Evolutionary conservation across 2,888 invertebrate species (phyloP).

Genomic region (Macaria liturata): DNA sequence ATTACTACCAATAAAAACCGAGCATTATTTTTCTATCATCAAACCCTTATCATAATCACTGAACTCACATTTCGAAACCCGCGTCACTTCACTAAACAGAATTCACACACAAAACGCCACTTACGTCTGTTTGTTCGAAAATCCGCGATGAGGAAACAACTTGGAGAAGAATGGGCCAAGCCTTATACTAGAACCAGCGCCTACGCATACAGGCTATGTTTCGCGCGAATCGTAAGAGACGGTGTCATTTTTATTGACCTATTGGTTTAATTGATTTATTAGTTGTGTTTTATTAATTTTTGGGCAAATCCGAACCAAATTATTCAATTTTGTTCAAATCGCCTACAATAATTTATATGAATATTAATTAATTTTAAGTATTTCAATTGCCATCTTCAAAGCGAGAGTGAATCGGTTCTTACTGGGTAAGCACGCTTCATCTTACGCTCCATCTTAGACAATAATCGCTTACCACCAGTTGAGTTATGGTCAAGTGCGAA

Average conservation of each 20-base stretch:
- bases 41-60: too few relatives aligned
- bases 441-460: too few relatives aligned
- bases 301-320: too few relatives aligned
- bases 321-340: too few relatives aligned
- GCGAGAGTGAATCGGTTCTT: too few relatives aligned
- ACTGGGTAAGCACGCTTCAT: too few relatives aligned
- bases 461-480: too few relatives aligned
- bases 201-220: conserved; percentile 54
- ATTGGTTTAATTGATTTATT: conserved; percentile 11
- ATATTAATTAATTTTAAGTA: too few relatives aligned
- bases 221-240: conserved; percentile 30
- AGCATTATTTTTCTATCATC: not conserved
- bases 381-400: too few relatives aligned
- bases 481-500: too few relatives aligned
- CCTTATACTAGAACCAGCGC: conserved; percentile 69
- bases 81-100: conserved; percentile 25
- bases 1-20: too few relatives aligned
- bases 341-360: too few relatives aligned
- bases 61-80: conserved; percentile 17
- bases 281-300: not conserved
- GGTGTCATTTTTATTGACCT: conserved; percentile 8
- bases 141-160: conserved; percentile 64
- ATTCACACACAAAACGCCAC: conserved; percentile 44
- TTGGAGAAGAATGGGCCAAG: conserved; percentile 42
- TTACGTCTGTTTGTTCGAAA: conserved; percentile 69